A percentile compares a stretch with the other conserved stretches of the same genome.
These are phyloP conservation scores for Mobula hypostoma DNA, from an alignment of 2,113 vertebrate species.

Conservation along the genomic window DNA sequence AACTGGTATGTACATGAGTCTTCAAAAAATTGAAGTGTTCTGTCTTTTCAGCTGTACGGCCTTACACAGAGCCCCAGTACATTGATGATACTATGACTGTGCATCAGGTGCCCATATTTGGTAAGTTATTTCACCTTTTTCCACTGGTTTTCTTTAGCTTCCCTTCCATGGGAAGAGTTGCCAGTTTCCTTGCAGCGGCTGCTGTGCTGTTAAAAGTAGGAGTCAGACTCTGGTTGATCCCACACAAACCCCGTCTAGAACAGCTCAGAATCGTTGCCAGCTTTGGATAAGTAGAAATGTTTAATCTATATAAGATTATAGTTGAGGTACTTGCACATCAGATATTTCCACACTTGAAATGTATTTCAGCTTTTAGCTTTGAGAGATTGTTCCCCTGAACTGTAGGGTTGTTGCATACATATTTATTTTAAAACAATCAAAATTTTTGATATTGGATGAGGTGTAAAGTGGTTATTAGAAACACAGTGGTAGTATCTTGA, in stretches of 20 bases:
- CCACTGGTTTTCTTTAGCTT: neutral
- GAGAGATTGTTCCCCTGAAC: neutral
- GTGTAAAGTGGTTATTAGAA: neutral
- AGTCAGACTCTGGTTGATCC: neutral
- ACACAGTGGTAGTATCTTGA: neutral
- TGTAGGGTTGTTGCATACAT: neutral
- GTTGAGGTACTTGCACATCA: neutral
- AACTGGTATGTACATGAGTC: neutral
- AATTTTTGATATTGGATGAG: neutral
- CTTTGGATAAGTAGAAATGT: neutral
- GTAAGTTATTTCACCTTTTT: slow-evolving; percentile 54
- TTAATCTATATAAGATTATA: neutral
- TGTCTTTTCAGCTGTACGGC: slow-evolving; percentile 51
- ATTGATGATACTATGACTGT: slow-evolving; percentile 71
- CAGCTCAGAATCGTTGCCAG: neutral
- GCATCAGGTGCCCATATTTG: slow-evolving; percentile 71
- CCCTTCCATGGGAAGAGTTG: neutral
- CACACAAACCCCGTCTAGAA: neutral
- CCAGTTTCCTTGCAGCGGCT: neutral
- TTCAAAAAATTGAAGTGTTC: slow-evolving; percentile 42
- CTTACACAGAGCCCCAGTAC: slow-evolving; percentile 59
- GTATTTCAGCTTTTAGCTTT: neutral
- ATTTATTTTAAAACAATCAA: neutral
- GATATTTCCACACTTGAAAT: too few relatives aligned
- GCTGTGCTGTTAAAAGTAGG: too few relatives aligned